Evolutionary conservation across 2,113 vertebrate genomes (phyloP).

Genomic region (Hemiscyllium ocellatum): DNA sequence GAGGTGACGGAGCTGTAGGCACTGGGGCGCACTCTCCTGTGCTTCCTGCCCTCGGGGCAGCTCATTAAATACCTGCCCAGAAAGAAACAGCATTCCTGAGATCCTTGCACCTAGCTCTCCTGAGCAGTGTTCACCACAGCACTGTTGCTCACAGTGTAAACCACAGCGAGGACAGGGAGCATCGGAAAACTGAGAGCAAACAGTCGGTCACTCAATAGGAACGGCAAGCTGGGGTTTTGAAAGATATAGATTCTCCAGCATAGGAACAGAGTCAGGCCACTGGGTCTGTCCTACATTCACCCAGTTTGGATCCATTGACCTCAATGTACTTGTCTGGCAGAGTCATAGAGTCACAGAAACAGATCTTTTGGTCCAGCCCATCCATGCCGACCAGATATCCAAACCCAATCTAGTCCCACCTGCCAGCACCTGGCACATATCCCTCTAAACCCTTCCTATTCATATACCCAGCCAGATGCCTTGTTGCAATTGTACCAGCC

Average conservation of each 20-base stretch:
- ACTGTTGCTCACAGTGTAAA: neutral
- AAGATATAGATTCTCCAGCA: neutral
- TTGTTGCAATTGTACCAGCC: no score
- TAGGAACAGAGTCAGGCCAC: neutral
- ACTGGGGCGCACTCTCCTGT: slow-evolving; percentile 56
- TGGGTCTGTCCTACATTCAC: neutral
- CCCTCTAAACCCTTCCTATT: no score
- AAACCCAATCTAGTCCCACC: no score
- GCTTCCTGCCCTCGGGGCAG: slow-evolving; percentile 66
- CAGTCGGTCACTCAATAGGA: neutral
- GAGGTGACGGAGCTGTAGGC: slow-evolving; percentile 66
- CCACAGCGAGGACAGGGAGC: neutral
- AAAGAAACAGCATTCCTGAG: neutral
- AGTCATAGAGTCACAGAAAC: no score
- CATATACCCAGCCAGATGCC: no score
- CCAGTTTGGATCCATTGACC: neutral
- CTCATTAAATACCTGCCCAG: slow-evolving; percentile 73
- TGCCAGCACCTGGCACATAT: no score
- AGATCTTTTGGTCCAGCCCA: no score
- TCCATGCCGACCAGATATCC: no score
- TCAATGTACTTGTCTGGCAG: neutral
- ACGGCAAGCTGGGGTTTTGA: neutral
- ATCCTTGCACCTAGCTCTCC: neutral
- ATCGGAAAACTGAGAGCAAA: neutral
- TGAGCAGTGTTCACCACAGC: no score